Evolutionary conservation across 2,888 invertebrate genomes (phyloP).

Genomic region (Heliothis peltigera): DNA sequence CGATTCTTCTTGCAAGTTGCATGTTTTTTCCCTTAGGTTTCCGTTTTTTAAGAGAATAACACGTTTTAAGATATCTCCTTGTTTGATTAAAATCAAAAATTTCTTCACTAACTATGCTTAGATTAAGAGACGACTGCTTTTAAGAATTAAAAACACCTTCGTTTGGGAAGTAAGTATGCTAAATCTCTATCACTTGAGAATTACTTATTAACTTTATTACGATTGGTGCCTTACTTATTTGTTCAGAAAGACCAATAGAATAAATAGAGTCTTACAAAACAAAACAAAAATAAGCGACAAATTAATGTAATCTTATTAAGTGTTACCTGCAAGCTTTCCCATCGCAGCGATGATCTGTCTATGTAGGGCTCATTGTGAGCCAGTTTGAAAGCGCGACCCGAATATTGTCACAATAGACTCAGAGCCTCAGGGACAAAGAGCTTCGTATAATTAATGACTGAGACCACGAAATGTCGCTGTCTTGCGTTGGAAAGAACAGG

Average conservation of each 20-base stretch:
- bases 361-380: constrained; percentile 79
- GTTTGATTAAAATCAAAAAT: too few species aligned
- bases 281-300: constrained; percentile 28
- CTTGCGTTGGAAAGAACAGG: constrained; percentile 72
- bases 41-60: not conserved
- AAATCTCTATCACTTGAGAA: too few species aligned
- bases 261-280: not conserved
- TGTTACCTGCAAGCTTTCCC: constrained; percentile 79
- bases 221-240: too few species aligned
- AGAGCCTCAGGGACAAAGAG: constrained; percentile 85
- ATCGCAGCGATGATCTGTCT: constrained; percentile 83
- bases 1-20: constrained; percentile 4
- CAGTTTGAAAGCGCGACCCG: constrained; percentile 85
- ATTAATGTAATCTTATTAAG: constrained; percentile 65
- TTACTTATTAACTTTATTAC: too few species aligned
- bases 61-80: too few species aligned
- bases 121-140: too few species aligned
- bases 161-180: too few species aligned
- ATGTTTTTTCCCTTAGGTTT: not conserved
- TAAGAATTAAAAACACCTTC: too few species aligned
- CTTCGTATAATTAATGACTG: constrained; percentile 88
- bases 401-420: constrained; percentile 89
- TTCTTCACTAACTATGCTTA: too few species aligned
- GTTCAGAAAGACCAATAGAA: too few species aligned
- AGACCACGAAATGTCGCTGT: constrained; percentile 86